These are phyloP conservation scores for Hanleya hanleyi DNA, from an alignment of 2,888 invertebrate genomes.

Conservation along the genomic window DNA sequence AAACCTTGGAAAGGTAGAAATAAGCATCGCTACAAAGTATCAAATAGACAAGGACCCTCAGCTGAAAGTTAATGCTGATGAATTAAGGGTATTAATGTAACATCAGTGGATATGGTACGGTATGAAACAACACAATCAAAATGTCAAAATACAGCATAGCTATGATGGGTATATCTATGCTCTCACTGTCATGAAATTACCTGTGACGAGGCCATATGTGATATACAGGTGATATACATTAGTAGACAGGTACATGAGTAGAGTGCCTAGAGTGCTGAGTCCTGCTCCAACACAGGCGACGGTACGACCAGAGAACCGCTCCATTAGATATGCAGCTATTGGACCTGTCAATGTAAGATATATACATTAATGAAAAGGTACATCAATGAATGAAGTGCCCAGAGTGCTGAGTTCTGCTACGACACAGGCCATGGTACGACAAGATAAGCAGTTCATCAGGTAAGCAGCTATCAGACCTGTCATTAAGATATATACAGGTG, in stretches of 20 bases:
- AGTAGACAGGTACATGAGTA: conserved; percentile 29
- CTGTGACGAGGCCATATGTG: conserved; percentile 44
- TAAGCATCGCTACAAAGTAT: too few species aligned
- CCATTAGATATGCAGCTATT: conserved; percentile 49
- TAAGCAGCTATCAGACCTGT: conserved; percentile 52
- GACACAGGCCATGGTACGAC: conserved; percentile 46
- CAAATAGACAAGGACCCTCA: too few species aligned
- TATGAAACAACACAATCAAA: too few species aligned
- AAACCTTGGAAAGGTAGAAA: too few species aligned
- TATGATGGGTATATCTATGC: neutral
- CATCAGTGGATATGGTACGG: too few species aligned
- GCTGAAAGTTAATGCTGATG: too few species aligned
- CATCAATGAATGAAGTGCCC: too few species aligned
- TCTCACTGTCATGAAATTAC: conserved; percentile 38
- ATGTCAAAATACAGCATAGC: too few species aligned
- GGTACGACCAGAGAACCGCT: conserved; percentile 42
- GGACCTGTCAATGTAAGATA: conserved; percentile 58
- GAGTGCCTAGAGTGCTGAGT: conserved; percentile 41
- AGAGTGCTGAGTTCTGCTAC: conserved; percentile 43
- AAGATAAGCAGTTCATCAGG: conserved; percentile 46
- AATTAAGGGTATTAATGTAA: too few species aligned
- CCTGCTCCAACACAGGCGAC: conserved; percentile 47
- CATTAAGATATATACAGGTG: too few species aligned
- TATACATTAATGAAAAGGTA: too few species aligned
- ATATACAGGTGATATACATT: conserved; percentile 12